A percentile compares a stretch with the other conserved stretches of the same genome.
Evolutionary conservation across 2,113 vertebrate species (phyloP).

Genomic region (Ciconia boyciana): DNA sequence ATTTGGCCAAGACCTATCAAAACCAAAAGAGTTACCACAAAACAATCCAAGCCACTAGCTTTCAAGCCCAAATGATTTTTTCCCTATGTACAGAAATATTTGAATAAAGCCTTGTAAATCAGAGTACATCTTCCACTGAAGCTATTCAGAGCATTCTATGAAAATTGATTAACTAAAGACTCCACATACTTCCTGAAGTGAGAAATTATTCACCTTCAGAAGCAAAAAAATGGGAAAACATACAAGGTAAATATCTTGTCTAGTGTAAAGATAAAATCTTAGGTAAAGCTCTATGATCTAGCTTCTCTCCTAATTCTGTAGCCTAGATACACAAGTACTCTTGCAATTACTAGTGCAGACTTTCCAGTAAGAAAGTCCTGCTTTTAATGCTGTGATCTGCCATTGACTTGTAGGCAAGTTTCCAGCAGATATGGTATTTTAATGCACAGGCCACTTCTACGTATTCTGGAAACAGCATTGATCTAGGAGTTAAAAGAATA

Average conservation of each 20-base stretch:
- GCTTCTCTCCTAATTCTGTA: not conserved
- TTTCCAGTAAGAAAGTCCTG: not conserved
- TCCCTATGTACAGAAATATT: not conserved
- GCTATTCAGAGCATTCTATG: not conserved
- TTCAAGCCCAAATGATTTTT: not conserved
- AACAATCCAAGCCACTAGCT: not conserved
- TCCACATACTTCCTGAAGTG: not conserved
- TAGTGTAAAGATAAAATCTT: not conserved
- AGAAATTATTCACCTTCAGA: not conserved
- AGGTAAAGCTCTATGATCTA: not conserved
- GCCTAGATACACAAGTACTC: not conserved
- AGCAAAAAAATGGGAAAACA: not conserved
- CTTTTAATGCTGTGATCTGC: not conserved
- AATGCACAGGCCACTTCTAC: not conserved
- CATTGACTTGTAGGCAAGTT: not conserved
- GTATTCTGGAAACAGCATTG: fast-evolving
- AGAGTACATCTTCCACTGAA: not conserved
- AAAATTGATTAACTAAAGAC: not conserved
- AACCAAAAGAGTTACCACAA: not conserved
- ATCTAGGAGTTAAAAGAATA: not conserved
- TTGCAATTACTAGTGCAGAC: not conserved
- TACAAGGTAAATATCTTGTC: not conserved
- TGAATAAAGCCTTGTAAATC: not conserved
- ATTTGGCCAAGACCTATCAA: not conserved
- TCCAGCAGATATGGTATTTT: not conserved